These are phyloP conservation scores for Pachyrhynchus sulphureomaculatus DNA, from an alignment of 1,140 invertebrate genomes.

Conservation along the genomic window DNA sequence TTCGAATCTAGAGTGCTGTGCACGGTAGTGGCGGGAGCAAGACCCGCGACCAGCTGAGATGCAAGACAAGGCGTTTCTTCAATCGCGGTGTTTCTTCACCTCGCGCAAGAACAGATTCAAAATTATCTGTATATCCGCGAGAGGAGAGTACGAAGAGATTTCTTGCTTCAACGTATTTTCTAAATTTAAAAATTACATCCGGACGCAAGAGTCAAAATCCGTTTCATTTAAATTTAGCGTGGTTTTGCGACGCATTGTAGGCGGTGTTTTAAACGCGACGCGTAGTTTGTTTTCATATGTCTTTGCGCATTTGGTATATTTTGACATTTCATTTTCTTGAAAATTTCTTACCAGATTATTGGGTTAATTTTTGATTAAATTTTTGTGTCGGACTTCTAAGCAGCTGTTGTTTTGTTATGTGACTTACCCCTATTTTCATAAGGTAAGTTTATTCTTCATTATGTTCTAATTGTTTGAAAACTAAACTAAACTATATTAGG, in stretches of 20 bases:
- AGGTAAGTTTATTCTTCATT: too few relatives aligned
- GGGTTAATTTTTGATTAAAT: too few relatives aligned
- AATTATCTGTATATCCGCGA: not conserved
- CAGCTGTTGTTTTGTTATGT: too few relatives aligned
- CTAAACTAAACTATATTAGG: too few relatives aligned
- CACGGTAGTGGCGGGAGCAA: conserved; percentile 31
- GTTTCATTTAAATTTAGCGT: conserved; percentile 13
- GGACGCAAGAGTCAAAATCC: not conserved
- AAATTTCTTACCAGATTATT: too few relatives aligned
- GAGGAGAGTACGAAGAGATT: conserved; percentile 9
- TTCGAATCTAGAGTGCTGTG: conserved; percentile 24
- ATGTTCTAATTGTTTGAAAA: too few relatives aligned
- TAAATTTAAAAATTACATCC: conserved; percentile 4
- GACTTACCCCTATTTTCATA: too few relatives aligned
- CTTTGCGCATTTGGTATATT: too few relatives aligned
- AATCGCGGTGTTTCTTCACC: conserved; percentile 30
- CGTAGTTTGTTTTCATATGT: not conserved
- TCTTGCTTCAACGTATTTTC: not conserved
- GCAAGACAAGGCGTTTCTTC: conserved; percentile 27
- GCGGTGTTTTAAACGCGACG: conserved; percentile 2
- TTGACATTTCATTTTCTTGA: too few relatives aligned
- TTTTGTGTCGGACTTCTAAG: too few relatives aligned
- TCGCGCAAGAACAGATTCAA: conserved; percentile 21
- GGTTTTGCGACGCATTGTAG: not conserved
- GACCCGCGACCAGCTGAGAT: conserved; percentile 27